phyloP scores from a whole-genome alignment of 2,888 invertebrate species.

The Scaptodrosophila latifasciaeformis region DNA sequence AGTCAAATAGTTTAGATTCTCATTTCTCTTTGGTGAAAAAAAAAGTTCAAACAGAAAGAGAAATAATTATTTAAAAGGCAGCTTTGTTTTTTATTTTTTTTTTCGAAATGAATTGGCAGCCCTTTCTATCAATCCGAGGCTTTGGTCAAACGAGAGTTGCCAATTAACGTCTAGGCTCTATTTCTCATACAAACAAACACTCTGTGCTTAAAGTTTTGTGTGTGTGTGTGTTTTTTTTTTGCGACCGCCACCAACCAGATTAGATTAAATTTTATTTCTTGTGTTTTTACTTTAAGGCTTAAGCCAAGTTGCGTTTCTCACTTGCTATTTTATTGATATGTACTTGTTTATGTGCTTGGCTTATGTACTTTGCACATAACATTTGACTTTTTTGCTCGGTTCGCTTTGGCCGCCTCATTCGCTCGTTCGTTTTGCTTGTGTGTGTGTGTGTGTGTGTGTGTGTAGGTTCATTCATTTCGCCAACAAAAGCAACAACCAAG shows the following conservation, averaged over 20 bases:
- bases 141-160: constrained; percentile 38
- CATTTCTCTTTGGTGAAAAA: constrained; percentile 16
- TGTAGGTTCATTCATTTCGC: too few species aligned
- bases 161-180: constrained; percentile 58
- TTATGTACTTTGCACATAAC: constrained; percentile 2
- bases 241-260: constrained; percentile 44
- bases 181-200: too few species aligned
- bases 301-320: constrained; percentile 18
- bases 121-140: too few species aligned
- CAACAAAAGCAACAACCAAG: too few species aligned
- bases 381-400: constrained; percentile 25
- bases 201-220: constrained; percentile 9
- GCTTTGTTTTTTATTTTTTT: too few species aligned
- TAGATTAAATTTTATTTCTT: constrained; percentile 61
- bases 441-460: too few species aligned
- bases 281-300: constrained; percentile 59
- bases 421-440: too few species aligned
- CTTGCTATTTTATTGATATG: too few species aligned
- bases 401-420: constrained; percentile 20
- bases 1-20: constrained; percentile 32
- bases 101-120: constrained; percentile 43
- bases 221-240: constrained; percentile 29
- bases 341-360: neutral
- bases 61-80: too few species aligned
- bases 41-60: too few species aligned